A percentile compares a stretch with the other conserved stretches of the same genome.
Conservation (phyloP, 2,113 vertebrate species). For the Gopherus evgoodei region DNA sequence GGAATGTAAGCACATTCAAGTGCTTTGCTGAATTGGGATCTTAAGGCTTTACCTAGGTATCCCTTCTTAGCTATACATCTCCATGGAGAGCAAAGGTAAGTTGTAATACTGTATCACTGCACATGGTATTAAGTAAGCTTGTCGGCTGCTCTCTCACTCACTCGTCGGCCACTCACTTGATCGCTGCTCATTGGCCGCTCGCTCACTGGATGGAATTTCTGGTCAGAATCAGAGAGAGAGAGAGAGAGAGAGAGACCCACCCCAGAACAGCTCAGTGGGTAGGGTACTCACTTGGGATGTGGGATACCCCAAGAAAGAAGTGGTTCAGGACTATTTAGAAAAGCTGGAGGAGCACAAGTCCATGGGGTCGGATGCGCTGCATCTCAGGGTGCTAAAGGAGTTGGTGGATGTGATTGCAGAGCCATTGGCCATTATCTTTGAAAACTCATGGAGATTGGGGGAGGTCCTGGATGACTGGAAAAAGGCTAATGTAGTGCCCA, state of each 20-base stretch:
- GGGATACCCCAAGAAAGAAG: background rate
- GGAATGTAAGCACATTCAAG: background rate
- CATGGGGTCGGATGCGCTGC: no score
- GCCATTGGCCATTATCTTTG: no score
- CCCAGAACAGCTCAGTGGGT: background rate
- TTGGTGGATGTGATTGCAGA: no score
- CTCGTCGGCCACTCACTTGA: no score
- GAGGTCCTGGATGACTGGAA: no score
- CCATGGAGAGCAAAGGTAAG: background rate
- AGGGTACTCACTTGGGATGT: background rate
- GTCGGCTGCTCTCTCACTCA: no score
- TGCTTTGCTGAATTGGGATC: background rate
- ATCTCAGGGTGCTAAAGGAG: no score
- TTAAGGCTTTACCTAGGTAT: background rate
- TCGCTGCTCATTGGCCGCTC: no score
- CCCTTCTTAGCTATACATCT: background rate
- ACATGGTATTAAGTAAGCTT: background rate
- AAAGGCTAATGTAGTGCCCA: no score
- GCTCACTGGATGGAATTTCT: background rate
- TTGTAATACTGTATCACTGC: background rate
- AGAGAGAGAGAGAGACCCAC: background rate
- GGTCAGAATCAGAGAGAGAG: background rate
- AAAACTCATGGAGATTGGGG: no score
- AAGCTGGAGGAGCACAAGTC: no score
- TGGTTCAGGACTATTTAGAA: no score